phyloP scores from a whole-genome alignment of 1,140 invertebrate species.

The Drosophila tropicalis region DNA sequence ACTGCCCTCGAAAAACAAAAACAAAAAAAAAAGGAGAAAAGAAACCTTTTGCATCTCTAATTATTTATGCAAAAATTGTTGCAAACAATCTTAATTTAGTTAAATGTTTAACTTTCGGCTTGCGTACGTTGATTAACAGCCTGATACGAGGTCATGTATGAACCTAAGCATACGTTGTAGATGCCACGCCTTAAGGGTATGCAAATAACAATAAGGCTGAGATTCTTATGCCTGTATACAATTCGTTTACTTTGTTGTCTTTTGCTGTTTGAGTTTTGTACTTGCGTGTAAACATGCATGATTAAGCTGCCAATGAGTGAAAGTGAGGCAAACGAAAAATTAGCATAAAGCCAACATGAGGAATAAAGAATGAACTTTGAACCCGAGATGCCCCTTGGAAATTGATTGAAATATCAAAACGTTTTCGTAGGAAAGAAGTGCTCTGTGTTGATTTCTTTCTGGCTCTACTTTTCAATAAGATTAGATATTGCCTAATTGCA shows the following conservation, averaged over 20 bases:
- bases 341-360: conserved; percentile 55
- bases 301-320: conserved; percentile 62
- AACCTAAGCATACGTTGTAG: conserved; percentile 6
- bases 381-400: neutral
- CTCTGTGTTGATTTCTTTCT: neutral
- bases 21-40: too few species aligned
- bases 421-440: too few species aligned
- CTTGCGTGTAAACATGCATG: conserved; percentile 80
- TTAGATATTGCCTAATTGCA: too few species aligned
- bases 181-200: conserved; percentile 38
- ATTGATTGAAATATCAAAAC: too few species aligned
- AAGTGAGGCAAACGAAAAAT: conserved; percentile 43
- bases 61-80: conserved; percentile 80
- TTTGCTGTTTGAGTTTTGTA: conserved; percentile 73
- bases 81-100: conserved; percentile 78
- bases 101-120: conserved; percentile 76
- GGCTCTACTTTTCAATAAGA: too few species aligned
- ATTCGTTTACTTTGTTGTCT: conserved; percentile 63
- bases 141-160: conserved; percentile 25
- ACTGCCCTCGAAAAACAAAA: neutral
- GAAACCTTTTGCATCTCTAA: conserved; percentile 50
- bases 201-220: conserved; percentile 46
- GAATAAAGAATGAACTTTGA: conserved; percentile 26
- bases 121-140: conserved; percentile 69
- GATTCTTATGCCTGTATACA: conserved; percentile 30